Base-by-base conservation (phyloP, 2,113 vertebrate genomes). In the Thryonomys swinderianus region DNA sequence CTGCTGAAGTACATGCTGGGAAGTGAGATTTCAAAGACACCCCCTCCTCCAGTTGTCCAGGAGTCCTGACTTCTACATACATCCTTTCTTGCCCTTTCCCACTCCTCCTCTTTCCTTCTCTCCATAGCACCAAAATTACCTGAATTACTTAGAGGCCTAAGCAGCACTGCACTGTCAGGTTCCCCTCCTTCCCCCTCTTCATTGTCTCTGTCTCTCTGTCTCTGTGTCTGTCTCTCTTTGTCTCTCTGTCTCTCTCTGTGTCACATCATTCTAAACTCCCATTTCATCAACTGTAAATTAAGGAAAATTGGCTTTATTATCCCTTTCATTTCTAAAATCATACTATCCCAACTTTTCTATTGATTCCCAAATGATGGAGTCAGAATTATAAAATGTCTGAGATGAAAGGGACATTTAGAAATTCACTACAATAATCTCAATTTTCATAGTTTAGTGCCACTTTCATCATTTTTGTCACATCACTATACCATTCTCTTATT, bases 111-210 rank as follows among this genome's bases (percentile, higher is more conserved):
- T 34, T 25, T 89, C 40, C 76, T 51, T 74, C 51, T 14, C 7
- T 37, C 37, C 62, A 5, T 30, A 67, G 5, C 34, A 42, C 37
- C 7, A 67, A 64, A 20, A 74, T 25, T 25, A 73, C 6, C 23
- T 0, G 2, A 57, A 53, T 55, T 34, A 53, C 40, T 51, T 57
- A 34, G 51, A 53, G 34, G 12, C 16, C 40, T 61, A 18, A 51
- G 53, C 14, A 12, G 30, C 12, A 8, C 13, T 12, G 1, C 1
- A 27, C 42, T 18, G 10, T 34, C 5, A 1, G 17, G 37, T 73
- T 9, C 6, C 27, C 71, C 21, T 4, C 17, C 4, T 0, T 2
- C 0, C 3, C 25, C 5, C 67, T 7, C 27, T 9, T 18, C 30
- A 14, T 12, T 14, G 12, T 64, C 30, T 64, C 30, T 64, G 12